Conservation (phyloP, 1,140 invertebrate genomes). For the Brachionus rubens region DNA sequence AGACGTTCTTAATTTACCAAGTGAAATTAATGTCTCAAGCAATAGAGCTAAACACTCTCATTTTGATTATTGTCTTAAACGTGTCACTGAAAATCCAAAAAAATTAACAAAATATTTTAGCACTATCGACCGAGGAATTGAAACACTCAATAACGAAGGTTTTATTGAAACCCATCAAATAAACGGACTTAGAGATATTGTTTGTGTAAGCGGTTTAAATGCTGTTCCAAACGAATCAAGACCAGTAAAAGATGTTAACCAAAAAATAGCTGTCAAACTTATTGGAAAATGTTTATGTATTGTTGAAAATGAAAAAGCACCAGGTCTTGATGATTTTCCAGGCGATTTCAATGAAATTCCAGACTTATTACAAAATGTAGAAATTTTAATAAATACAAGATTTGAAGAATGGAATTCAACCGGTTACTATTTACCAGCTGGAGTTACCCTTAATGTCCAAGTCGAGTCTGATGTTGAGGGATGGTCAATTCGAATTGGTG, state of each 20-base stretch:
- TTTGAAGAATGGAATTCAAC: slow-evolving; percentile 27
- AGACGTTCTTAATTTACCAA: neutral
- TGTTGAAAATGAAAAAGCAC: neutral
- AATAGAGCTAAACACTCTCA: slow-evolving; percentile 28
- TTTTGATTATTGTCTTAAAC: slow-evolving; percentile 12
- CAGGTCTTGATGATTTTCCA: slow-evolving; percentile 20
- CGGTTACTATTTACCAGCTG: slow-evolving; percentile 42
- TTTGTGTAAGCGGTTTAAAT: neutral
- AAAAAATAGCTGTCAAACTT: slow-evolving; percentile 3
- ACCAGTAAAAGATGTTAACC: neutral
- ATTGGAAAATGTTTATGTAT: slow-evolving; percentile 20
- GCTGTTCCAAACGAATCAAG: neutral
- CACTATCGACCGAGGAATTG: neutral
- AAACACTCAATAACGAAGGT: neutral
- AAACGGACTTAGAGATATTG: neutral
- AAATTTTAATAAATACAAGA: neutral
- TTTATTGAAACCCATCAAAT: neutral
- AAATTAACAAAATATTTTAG: neutral
- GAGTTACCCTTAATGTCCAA: neutral
- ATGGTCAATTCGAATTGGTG: slow-evolving; percentile 38
- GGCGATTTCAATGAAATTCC: slow-evolving; percentile 32
- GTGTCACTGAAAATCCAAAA: neutral
- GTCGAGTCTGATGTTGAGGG: neutral
- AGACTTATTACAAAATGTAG: slow-evolving; percentile 3
- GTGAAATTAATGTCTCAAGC: neutral